phyloP scores from a whole-genome alignment of 64 coral and sea anemone genomes.

The Astreopora myriophthalma region DNA sequence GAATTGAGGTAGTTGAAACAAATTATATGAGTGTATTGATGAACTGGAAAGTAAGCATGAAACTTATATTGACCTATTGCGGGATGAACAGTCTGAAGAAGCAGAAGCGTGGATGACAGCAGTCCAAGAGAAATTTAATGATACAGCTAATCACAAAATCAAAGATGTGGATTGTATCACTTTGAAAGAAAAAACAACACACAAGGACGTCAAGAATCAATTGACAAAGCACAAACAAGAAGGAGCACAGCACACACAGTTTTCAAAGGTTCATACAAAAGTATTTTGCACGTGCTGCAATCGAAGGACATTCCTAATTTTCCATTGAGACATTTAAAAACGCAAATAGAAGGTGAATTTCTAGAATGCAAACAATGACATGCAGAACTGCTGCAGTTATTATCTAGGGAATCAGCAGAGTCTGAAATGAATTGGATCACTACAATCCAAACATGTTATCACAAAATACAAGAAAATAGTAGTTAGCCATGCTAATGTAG shows the following conservation, averaged over 20 bases:
- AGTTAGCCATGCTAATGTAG: constrained; percentile 5
- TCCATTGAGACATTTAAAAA: background rate
- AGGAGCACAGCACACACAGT: background rate
- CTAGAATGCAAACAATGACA: constrained; percentile 45
- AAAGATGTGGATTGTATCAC: constrained; percentile 19
- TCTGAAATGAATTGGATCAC: constrained; percentile 60
- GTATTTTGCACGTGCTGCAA: background rate
- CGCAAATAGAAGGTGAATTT: constrained; percentile 24
- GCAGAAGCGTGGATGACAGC: constrained; percentile 13
- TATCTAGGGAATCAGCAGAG: constrained; percentile 4
- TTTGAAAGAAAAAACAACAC: background rate
- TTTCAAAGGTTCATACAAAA: background rate
- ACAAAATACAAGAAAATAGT: constrained; percentile 32
- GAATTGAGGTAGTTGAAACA: too few species aligned
- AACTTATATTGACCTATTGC: too few species aligned
- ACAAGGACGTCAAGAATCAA: background rate
- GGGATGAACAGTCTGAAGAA: background rate
- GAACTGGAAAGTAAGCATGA: too few species aligned
- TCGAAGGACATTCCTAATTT: background rate
- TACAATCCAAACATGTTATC: constrained; percentile 34
- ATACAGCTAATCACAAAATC: constrained; percentile 21
- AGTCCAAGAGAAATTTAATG: constrained; percentile 51
- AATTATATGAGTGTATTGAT: too few species aligned
- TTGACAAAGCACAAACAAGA: constrained; percentile 36
- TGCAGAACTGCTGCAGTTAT: constrained; percentile 25